phyloP scores from a whole-genome alignment of 2,113 vertebrate genomes.

The Gambusia affinis region DNA sequence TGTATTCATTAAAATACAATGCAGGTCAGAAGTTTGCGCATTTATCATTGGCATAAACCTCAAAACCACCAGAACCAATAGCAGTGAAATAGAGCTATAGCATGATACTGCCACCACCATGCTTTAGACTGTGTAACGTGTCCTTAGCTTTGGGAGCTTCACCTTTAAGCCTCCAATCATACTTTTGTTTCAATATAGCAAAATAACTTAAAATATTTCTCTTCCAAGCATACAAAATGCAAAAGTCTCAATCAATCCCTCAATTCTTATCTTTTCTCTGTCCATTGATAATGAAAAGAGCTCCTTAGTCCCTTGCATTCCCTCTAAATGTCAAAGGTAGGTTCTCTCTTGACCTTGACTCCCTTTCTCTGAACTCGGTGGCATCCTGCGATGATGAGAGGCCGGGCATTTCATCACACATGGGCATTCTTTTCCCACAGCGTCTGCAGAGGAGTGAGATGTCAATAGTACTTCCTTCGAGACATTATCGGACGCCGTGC shows the following conservation, averaged over 20 bases:
- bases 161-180: too few relatives aligned
- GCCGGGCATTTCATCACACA: constrained; percentile 31
- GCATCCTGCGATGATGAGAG: constrained; percentile 12
- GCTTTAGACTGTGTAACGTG: too few relatives aligned
- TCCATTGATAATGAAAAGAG: constrained; percentile 38
- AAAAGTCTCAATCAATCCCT: not conserved
- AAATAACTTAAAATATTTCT: too few relatives aligned
- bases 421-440: constrained; percentile 4
- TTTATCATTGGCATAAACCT: too few relatives aligned
- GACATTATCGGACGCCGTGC: constrained; percentile 50
- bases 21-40: too few relatives aligned
- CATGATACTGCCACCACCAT: too few relatives aligned
- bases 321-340: constrained; percentile 64
- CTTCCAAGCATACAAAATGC: too few relatives aligned
- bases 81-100: too few relatives aligned
- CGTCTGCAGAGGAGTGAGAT: constrained; percentile 41
- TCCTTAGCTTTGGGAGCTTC: too few relatives aligned
- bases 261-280: constrained; percentile 30
- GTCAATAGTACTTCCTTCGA: constrained; percentile 71
- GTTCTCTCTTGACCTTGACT: constrained; percentile 48
- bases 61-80: too few relatives aligned
- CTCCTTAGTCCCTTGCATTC: constrained; percentile 34
- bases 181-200: too few relatives aligned
- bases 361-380: constrained; percentile 21
- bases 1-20: too few relatives aligned